Evolutionary conservation across 1,140 invertebrate genomes (phyloP).

Genomic region (Caenorhabditis briggsae): DNA sequence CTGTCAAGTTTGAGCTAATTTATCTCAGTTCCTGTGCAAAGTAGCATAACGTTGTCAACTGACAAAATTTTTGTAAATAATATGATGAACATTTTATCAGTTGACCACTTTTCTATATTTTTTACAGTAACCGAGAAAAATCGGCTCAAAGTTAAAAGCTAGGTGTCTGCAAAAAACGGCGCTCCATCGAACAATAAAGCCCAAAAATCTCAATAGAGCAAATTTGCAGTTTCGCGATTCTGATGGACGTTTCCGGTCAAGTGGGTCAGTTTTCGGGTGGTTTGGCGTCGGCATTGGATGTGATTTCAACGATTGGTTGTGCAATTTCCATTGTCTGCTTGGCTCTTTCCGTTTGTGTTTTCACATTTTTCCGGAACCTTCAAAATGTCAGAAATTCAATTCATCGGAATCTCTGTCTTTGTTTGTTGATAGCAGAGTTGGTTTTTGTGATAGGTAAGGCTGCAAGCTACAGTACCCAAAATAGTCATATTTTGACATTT

Average conservation of each 20-base stretch:
- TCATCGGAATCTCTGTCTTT: conserved; percentile 93
- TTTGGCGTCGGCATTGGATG: conserved; percentile 66
- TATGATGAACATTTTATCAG: too few relatives aligned
- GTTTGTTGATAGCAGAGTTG: conserved; percentile 90
- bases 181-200: too few relatives aligned
- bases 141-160: too few relatives aligned
- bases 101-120: too few relatives aligned
- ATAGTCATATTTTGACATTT: too few relatives aligned
- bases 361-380: conserved; percentile 71
- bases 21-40: too few relatives aligned
- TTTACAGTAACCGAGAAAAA: too few relatives aligned
- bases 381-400: conserved; percentile 87
- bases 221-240: conserved; percentile 70
- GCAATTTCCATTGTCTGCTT: conserved; percentile 70
- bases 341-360: conserved; percentile 67
- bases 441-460: conserved; percentile 88
- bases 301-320: conserved; percentile 72
- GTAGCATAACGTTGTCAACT: too few relatives aligned
- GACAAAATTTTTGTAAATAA: too few relatives aligned
- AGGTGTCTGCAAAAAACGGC: too few relatives aligned
- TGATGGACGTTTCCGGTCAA: conserved; percentile 71
- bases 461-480: too few relatives aligned
- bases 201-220: not conserved
- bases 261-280: conserved; percentile 56
- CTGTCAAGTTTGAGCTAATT: too few relatives aligned